Evolutionary conservation across 2,888 invertebrate species (phyloP), one percentile per base, ranked within the genome.

Genomic region (Acanthosepion pharaonis): DNA sequence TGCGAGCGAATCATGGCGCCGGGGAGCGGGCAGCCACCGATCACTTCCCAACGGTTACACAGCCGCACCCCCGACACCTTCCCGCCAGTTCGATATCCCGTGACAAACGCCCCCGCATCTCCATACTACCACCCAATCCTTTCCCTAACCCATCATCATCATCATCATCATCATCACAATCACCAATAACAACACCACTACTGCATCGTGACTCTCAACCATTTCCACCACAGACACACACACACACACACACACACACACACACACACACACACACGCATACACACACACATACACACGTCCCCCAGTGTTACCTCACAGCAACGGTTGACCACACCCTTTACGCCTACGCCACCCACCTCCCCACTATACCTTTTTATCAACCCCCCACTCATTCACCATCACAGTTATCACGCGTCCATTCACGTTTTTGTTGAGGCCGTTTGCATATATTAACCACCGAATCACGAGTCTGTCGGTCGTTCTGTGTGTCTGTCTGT

Each of bases 381-480:
- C 15, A 20, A n/a, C 6, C 18, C 78, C 18, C 78, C n/a, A 9
- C n/a, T n/a, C 8, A n/a, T n/a, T n/a, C n/a, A 6, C 23, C n/a
- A n/a, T n/a, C 78, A 11, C 59, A 15, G n/a, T 78, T 78, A 78
- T 78, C 78, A 78, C 78, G 78, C n/a, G n/a, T 78, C 78, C 78
- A 78, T 78, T 78, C 78, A 78, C 78, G 78, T n/a, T n/a, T 78
- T 78, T 15, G 78, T 78, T n/a, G 78, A 78, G 78, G 78, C 78
- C 78, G 78, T n/a, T 78, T 78, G 78, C 78, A 78, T 78, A 78
- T n/a, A 78, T 78, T 78, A 78, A 78, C 11, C 78, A 15, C n/a
- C n/a, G 78, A 78, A 78, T 78, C 78, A 48, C 51, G 92, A 49
- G 92, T 92, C 49, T 92, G 92, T 92, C 28, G 28, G 92, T 92